Percentiles rank a stretch among this genome's conserved stretches.
Conservation (phyloP, 2,888 invertebrate genomes). For the Bibio marci region DNA sequence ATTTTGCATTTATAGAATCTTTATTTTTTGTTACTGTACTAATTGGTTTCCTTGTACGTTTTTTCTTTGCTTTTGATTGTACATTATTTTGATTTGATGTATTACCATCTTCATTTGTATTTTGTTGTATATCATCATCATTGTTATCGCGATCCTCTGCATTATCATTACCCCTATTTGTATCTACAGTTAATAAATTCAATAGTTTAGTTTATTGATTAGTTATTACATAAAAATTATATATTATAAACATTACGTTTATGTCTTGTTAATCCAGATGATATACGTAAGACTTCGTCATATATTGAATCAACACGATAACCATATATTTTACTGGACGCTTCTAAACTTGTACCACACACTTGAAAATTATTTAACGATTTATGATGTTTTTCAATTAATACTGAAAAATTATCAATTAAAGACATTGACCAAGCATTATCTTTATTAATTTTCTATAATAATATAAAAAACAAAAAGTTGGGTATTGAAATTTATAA, state of each 20-base stretch:
- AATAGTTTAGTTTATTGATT: not conserved
- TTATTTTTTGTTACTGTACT: constrained; percentile 28
- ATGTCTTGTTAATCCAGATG: constrained; percentile 35
- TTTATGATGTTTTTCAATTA: constrained; percentile 52
- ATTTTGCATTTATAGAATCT: constrained; percentile 23
- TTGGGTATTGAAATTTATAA: not conserved
- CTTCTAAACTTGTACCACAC: constrained; percentile 73
- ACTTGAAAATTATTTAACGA: constrained; percentile 58
- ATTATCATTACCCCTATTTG: not conserved
- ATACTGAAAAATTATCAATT: constrained; percentile 67
- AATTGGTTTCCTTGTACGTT: constrained; percentile 14
- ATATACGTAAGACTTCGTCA: constrained; percentile 61
- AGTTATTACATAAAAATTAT: too few species aligned
- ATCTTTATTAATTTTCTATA: constrained; percentile 69
- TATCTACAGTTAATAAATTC: not conserved
- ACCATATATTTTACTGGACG: constrained; percentile 73
- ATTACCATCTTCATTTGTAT: constrained; percentile 6
- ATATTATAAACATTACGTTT: constrained; percentile 13
- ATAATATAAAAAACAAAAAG: constrained; percentile 4
- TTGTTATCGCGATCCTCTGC: not conserved
- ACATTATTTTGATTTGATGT: constrained; percentile 9
- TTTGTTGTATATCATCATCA: constrained; percentile 2
- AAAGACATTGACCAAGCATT: constrained; percentile 79
- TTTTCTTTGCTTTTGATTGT: constrained; percentile 16
- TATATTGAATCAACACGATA: constrained; percentile 74